Evolutionary conservation across 2,888 invertebrate genomes (phyloP).

Genomic region (Teinopalpus imperialis): DNA sequence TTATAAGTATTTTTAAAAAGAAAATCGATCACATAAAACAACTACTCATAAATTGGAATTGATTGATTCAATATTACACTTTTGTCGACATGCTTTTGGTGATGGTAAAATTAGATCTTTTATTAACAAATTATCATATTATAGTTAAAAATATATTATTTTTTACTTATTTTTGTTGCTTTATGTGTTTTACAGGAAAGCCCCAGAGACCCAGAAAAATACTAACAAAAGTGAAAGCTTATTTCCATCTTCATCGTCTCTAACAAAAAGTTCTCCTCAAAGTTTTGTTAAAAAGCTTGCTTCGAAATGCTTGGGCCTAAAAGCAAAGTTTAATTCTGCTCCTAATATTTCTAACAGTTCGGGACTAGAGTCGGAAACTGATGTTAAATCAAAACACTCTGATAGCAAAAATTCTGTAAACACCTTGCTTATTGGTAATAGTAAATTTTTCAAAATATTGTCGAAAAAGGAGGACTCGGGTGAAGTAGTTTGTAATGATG

Average conservation of each 20-base stretch:
- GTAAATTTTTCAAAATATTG: constrained; percentile 72
- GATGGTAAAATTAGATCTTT: constrained; percentile 38
- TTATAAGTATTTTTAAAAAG: constrained; percentile 41
- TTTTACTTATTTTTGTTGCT: constrained; percentile 53
- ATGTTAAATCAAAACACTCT: constrained; percentile 53
- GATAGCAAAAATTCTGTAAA: constrained; percentile 57
- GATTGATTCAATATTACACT: constrained; percentile 9
- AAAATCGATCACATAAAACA: constrained; percentile 51
- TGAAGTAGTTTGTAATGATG: constrained; percentile 70
- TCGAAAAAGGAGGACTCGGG: constrained; percentile 74
- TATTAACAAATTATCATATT: constrained; percentile 32
- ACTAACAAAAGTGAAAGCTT: constrained; percentile 71
- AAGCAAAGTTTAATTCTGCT: constrained; percentile 75
- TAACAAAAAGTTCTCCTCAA: constrained; percentile 70
- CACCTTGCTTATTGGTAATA: constrained; percentile 70
- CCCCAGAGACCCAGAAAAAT: constrained; percentile 74
- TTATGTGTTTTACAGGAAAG: constrained; percentile 78
- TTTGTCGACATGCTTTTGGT: constrained; percentile 31
- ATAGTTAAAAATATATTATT: constrained; percentile 21
- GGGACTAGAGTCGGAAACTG: constrained; percentile 57
- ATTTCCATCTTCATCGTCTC: constrained; percentile 68
- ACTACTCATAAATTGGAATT: constrained; percentile 47
- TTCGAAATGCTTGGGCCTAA: constrained; percentile 77
- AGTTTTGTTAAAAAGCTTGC: constrained; percentile 80
- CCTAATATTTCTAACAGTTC: constrained; percentile 72